A percentile compares a stretch with the other conserved stretches of the same genome.
Evolutionary conservation across 2,888 invertebrate genomes (phyloP).

Genomic region (Ochropleura plecta): DNA sequence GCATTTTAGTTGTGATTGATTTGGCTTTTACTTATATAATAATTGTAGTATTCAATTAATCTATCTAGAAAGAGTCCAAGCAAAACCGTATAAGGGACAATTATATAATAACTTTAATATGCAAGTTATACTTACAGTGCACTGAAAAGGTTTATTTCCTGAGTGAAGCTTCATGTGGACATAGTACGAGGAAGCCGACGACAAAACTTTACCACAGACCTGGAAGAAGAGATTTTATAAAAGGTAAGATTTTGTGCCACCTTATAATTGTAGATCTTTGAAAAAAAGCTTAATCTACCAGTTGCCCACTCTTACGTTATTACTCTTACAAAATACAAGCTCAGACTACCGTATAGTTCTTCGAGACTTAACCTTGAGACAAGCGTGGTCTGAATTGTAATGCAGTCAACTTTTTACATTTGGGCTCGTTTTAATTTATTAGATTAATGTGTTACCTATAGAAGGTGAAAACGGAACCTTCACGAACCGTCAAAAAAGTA

Average conservation of each 20-base stretch:
- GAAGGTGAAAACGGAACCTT: too few species aligned
- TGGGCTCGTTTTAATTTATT: not conserved
- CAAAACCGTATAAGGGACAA: too few species aligned
- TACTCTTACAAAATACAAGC: not conserved
- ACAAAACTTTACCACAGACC: conserved; percentile 94
- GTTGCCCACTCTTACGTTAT: not conserved
- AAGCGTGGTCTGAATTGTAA: conserved; percentile 23
- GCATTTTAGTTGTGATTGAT: not conserved
- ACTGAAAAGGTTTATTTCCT: conserved; percentile 94
- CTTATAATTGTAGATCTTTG: not conserved
- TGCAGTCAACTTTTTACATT: conserved; percentile 21
- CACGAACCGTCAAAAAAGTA: too few species aligned
- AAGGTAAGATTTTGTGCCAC: conserved; percentile 16
- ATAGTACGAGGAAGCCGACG: conserved; percentile 94
- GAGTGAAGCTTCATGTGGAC: conserved; percentile 96
- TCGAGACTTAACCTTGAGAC: not conserved
- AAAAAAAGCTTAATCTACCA: not conserved
- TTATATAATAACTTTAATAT: not conserved
- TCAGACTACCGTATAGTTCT: conserved; percentile 2
- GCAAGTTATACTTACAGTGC: conserved; percentile 88
- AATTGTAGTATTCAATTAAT: too few species aligned
- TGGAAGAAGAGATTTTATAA: conserved; percentile 68
- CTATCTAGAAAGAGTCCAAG: too few species aligned
- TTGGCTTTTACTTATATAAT: too few species aligned
- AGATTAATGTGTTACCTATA: not conserved